A percentile compares a stretch with the other conserved stretches of the same genome.
Conservation (phyloP, 1,140 invertebrate genomes). For the Drosophila willistoni region DNA sequence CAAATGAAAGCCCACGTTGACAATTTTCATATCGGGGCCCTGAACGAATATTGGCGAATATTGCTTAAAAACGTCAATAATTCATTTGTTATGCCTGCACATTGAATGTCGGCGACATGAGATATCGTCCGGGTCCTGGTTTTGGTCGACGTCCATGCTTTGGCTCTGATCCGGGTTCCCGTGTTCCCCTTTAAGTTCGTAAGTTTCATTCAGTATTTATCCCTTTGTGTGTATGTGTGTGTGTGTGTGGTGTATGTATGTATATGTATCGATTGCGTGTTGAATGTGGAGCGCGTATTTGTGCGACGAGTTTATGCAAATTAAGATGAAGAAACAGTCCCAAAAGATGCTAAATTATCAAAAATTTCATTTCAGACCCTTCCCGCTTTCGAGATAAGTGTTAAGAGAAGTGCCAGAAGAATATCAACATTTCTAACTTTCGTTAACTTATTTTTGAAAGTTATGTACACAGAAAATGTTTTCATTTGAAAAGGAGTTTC, state of each 20-base stretch:
- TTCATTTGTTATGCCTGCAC: conserved; percentile 83
- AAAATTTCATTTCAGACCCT: conserved; percentile 15
- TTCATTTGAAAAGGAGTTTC: too few species aligned
- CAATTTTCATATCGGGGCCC: conserved; percentile 78
- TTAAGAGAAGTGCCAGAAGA: background rate
- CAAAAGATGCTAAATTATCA: conserved; percentile 8
- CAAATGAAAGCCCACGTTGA: conserved; percentile 81
- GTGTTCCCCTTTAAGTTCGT: conserved; percentile 8
- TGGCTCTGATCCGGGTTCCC: conserved; percentile 4
- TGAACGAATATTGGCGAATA: conserved; percentile 75
- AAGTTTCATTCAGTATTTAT: conserved; percentile 6
- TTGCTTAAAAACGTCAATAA: conserved; percentile 83
- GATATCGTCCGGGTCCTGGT: conserved; percentile 54
- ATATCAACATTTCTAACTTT: background rate
- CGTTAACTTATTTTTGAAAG: too few species aligned
- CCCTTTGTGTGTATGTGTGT: background rate
- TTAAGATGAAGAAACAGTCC: conserved; percentile 56
- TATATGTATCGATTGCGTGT: conserved; percentile 46
- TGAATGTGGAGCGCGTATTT: conserved; percentile 74
- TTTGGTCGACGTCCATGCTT: background rate
- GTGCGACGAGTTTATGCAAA: conserved; percentile 71
- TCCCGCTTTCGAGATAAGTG: background rate
- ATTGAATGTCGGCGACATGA: conserved; percentile 75
- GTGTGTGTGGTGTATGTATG: background rate
- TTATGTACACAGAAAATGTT: too few species aligned